These are phyloP conservation scores for Nematolebias whitei DNA, from an alignment of 2,113 vertebrate species.

Conservation along the genomic window DNA sequence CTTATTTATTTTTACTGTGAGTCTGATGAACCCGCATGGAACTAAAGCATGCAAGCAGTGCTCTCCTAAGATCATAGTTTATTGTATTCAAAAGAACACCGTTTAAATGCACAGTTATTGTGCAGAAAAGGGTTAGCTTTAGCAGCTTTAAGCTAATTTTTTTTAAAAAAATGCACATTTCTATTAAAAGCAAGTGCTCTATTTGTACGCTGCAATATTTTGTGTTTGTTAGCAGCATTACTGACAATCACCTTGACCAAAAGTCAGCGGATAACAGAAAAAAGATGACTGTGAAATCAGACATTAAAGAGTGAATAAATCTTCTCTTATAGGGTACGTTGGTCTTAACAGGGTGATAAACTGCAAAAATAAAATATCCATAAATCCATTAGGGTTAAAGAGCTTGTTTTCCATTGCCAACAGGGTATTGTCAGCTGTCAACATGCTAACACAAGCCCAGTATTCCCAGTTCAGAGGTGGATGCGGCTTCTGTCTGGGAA, in stretches of 20 bases:
- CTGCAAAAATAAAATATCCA: background rate
- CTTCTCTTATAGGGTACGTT: background rate
- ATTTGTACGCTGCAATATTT: no score
- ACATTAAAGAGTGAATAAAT: conserved; percentile 5
- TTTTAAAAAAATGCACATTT: background rate
- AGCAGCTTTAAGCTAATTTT: background rate
- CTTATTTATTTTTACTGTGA: conserved; percentile 22
- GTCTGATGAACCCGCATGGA: conserved; percentile 16
- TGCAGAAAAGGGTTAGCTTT: background rate
- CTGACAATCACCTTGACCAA: background rate
- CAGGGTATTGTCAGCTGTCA: conserved; percentile 57
- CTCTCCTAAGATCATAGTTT: conserved; percentile 3
- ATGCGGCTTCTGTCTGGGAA: conserved; percentile 56
- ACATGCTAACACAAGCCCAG: conserved; percentile 66
- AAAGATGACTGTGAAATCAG: background rate
- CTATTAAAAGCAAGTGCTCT: background rate
- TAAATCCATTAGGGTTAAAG: conserved; percentile 21
- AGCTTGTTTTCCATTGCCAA: conserved; percentile 40
- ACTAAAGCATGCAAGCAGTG: background rate
- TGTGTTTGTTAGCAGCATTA: background rate
- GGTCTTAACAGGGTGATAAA: conserved; percentile 14
- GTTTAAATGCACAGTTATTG: conserved; percentile 26
- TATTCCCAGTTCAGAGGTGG: conserved; percentile 45
- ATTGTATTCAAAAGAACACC: conserved; percentile 7
- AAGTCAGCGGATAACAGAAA: conserved; percentile 1